Conservation (phyloP, 2,113 vertebrate genomes). For the Paralichthys olivaceus region DNA sequence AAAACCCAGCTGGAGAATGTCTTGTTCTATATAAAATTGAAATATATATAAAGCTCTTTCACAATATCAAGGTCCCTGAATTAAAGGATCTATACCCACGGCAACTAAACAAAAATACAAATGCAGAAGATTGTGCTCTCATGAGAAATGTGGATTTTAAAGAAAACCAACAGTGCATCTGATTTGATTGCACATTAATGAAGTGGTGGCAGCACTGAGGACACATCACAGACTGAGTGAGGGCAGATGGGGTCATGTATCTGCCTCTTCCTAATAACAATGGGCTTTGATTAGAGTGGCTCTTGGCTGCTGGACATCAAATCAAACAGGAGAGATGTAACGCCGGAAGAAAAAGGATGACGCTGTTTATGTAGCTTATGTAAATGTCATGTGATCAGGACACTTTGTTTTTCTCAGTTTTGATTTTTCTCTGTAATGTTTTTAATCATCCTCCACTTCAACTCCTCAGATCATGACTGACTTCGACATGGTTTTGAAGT, state of each 20-base stretch:
- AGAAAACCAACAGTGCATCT: background rate
- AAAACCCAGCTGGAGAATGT: too few relatives aligned
- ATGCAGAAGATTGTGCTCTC: background rate
- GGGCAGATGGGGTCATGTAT: slow-evolving; percentile 26
- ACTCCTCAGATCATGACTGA: slow-evolving; percentile 74
- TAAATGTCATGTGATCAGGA: background rate
- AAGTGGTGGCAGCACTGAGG: background rate
- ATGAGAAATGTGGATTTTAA: background rate
- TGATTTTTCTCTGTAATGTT: background rate
- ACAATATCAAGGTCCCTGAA: background rate
- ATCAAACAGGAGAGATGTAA: slow-evolving; percentile 14
- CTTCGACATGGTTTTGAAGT: slow-evolving; percentile 73
- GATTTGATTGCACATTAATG: slow-evolving; percentile 18
- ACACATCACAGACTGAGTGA: slow-evolving; percentile 5
- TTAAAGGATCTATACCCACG: background rate
- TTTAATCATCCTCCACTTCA: background rate
- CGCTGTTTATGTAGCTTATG: background rate
- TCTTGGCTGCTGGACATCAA: slow-evolving; percentile 21
- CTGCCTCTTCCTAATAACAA: background rate
- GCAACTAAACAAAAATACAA: too few relatives aligned
- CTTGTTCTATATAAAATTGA: background rate
- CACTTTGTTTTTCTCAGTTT: background rate
- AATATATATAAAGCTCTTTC: background rate
- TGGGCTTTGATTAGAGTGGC: slow-evolving; percentile 1
- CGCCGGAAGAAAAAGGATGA: slow-evolving; percentile 1